Base-by-base conservation (phyloP, 2,113 vertebrate species). In the Brachypteracias leptosomus region DNA sequence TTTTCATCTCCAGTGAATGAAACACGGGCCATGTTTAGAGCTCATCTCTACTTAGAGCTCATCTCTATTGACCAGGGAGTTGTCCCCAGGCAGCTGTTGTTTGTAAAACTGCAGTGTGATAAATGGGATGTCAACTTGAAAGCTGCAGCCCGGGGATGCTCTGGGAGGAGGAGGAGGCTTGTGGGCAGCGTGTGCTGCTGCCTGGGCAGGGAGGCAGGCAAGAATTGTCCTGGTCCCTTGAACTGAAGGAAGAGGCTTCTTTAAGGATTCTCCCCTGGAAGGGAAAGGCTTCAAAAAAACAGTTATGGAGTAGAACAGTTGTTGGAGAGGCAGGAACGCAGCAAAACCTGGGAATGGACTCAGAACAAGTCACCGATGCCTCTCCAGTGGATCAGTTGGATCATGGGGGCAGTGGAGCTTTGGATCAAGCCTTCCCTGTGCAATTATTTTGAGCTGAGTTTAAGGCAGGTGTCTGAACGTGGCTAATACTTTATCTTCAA, bases 331-430 rank as follows among this genome's bases (percentile, higher is more conserved):
- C 29, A 46, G 38, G 12, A 58, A 11, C 2, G 3, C 11, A 54
- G 17, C 0, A 2, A 66, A 29, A 4, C 6, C 0, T 1, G 29
- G 40, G 57, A 57, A 8, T 28, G 7, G 11, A 20, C 21, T 26
- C 2, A 2, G 46, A 62, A 46, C 25, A 63, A 62, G 65, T 51
- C 55, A 47, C 9, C 19, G 16, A 20, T 46, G 11, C 22, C 51
- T 73, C 28, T 38, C 8, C 8, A 16, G 33, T 29, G 68, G 36
- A n/a, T 81, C 38, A 25, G 28, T 58, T 16, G 55, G 49, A 28
- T 38, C 57, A 11, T 42, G 40, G 62, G 24, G 36, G 19, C 40
- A 78, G 49, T 46, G 52, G 26, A 75, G 52, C 31, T 85, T 78
- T 92, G 46, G 63, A 63, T 90, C 77, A 76, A 73, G 25, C 38